A percentile compares a stretch with the other conserved stretches of the same genome.
phyloP scores from a whole-genome alignment of 1,140 invertebrate species.

The Vollenhovia emeryi region DNA sequence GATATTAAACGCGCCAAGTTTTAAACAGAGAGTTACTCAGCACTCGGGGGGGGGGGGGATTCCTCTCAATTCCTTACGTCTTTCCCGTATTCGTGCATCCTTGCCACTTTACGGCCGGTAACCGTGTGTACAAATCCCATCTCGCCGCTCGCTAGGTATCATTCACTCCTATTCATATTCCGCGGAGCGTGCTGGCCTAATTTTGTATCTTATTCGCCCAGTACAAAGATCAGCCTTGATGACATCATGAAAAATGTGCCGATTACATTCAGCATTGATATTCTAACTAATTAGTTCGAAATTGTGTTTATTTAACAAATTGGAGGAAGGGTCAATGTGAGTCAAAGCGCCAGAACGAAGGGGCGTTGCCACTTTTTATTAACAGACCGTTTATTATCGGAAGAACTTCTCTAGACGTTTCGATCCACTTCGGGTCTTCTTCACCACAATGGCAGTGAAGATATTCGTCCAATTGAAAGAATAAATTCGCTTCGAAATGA shows the following conservation, averaged over 20 bases:
- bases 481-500: too few species aligned
- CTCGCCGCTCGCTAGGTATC: not conserved
- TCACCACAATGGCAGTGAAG: too few species aligned
- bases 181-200: not conserved
- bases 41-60: conserved; percentile 1
- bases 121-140: not conserved
- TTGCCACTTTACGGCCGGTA: not conserved
- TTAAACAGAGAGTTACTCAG: not conserved
- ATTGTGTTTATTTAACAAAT: not conserved
- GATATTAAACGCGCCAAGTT: not conserved
- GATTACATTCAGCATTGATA: not conserved
- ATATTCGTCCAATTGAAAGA: too few species aligned
- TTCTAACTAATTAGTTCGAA: not conserved
- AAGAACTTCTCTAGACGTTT: too few species aligned
- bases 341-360: too few species aligned
- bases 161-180: not conserved
- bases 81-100: not conserved
- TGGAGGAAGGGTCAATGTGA: too few species aligned
- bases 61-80: conserved; percentile 7
- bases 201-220: not conserved
- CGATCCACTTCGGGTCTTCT: too few species aligned
- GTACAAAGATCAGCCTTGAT: not conserved
- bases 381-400: too few species aligned
- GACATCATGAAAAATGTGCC: not conserved
- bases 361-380: too few species aligned